phyloP scores from a whole-genome alignment of 2,113 vertebrate genomes.

The Columbina picui region DNA sequence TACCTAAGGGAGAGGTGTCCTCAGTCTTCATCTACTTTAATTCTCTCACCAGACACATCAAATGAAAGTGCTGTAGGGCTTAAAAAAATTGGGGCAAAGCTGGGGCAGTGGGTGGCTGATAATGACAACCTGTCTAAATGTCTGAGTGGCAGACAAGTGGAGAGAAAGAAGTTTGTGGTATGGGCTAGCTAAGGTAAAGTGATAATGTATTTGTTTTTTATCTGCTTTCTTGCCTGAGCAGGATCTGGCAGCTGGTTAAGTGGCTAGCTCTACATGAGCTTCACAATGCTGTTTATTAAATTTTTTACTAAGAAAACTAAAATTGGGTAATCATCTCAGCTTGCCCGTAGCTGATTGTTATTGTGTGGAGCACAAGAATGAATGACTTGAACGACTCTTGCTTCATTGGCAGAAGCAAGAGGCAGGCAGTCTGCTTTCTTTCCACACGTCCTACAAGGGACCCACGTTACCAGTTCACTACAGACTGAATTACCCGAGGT shows the following conservation, averaged over 20 bases:
- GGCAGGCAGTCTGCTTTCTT: neutral
- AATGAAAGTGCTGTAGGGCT: constrained; percentile 78
- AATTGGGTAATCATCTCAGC: neutral
- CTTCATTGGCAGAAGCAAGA: neutral
- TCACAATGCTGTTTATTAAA: neutral
- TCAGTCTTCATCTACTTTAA: constrained; percentile 72
- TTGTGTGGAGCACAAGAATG: neutral
- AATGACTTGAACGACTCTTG: neutral
- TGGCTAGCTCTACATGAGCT: neutral
- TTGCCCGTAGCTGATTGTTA: neutral
- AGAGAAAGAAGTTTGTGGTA: neutral
- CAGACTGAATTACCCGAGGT: neutral
- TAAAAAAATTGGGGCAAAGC: constrained; percentile 74
- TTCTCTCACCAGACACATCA: constrained; percentile 75
- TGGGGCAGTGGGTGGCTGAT: constrained; percentile 58
- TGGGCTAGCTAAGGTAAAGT: neutral
- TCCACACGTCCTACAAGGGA: neutral
- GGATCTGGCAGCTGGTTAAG: neutral
- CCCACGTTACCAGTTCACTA: neutral
- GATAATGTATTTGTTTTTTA: neutral
- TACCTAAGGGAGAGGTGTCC: constrained; percentile 62
- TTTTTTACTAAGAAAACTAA: neutral
- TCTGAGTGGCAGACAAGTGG: constrained; percentile 61
- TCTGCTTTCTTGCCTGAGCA: neutral
- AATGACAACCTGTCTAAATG: constrained; percentile 71